Evolutionary conservation across 2,888 invertebrate genomes (phyloP), one percentile per base, ranked within the genome.

Genomic region (Parochlus steinenii): DNA sequence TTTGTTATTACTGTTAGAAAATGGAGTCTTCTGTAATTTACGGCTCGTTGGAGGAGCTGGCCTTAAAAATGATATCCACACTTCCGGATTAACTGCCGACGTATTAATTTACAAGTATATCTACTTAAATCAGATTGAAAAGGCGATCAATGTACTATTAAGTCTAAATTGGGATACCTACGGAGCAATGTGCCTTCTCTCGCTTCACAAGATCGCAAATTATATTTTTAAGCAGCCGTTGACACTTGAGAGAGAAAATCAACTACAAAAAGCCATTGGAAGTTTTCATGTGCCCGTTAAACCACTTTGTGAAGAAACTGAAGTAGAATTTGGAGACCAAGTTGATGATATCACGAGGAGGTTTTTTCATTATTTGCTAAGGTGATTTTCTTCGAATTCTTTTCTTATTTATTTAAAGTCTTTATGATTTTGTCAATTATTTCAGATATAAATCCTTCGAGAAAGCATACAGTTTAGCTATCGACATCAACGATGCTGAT

Each of bases 401-500:
- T 28, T 29, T 40, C 17, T 26, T 31, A 31, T 28, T 22, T 20
- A 35, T 39, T 26, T 26, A n/a, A 25, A 14, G 20, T 14, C 14
- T 25, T 25, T 23, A 7, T 7, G 23, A 11, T 25, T 16, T 24
- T n/a, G n/a, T n/a, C n/a, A n/a, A n/a, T n/a, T n/a, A n/a, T n/a
- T n/a, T 2, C 45, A 73, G 82, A 41, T 71, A 76, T 44, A 69
- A 74, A 34, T 65, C 76, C 46, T 68, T 75, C 51, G 80, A 79
- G 53, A 86, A 83, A 50, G 85, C 89, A 3, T 77, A 86, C 48
- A 69, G 83, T 38, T 61, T 87, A 39, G 89, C 82, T 1, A 80
- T 86, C 44, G 86, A 89, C 54, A 67, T 89, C 42, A 72, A 73
- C 33, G 83, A 85, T 49, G 78, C 81, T 54, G 89, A 90, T 58